phyloP scores from a whole-genome alignment of 2,797 vertebrate species.

The Xyrichtys novacula region DNA sequence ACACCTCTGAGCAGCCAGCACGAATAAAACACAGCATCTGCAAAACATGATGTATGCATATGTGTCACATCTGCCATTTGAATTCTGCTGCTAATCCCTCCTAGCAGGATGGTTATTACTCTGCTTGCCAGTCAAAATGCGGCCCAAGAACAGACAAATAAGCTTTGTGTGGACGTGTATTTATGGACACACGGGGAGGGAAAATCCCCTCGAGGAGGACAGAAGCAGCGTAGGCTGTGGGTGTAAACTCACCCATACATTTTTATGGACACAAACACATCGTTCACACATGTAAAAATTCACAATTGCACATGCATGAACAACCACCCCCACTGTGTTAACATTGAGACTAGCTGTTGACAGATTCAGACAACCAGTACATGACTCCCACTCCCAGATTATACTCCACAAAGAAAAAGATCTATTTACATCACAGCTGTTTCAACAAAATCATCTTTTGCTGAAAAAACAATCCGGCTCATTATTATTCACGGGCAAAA shows the following conservation, averaged over 20 bases:
- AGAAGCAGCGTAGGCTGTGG: conserved; percentile 8
- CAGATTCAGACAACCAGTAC: conserved; percentile 4
- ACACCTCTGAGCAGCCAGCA: conserved; percentile 23
- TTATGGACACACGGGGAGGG: conserved; percentile 49
- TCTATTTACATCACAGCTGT: not conserved
- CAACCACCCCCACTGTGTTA: conserved; percentile 1
- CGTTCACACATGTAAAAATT: conserved; percentile 23
- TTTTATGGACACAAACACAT: conserved; percentile 32
- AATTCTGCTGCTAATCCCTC: conserved; percentile 68
- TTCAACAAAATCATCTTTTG: conserved; percentile 17
- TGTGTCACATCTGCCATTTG: conserved; percentile 64
- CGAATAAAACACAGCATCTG: conserved; percentile 37
- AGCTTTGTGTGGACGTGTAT: conserved; percentile 46
- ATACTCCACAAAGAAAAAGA: not conserved
- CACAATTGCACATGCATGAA: conserved; percentile 10
- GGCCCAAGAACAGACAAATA: conserved; percentile 45
- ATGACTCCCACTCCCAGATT: conserved; percentile 44
- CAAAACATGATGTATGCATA: conserved; percentile 60
- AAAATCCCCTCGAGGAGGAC: not conserved
- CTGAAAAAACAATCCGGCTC: conserved; percentile 5
- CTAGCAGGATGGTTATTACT: conserved; percentile 57
- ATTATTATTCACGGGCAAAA: conserved; percentile 9
- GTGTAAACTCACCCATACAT: conserved; percentile 41
- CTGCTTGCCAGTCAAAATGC: conserved; percentile 62
- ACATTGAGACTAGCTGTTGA: conserved; percentile 23